A percentile compares a stretch with the other conserved stretches of the same genome.
Conservation (phyloP, 1,140 invertebrate genomes). For the Helicoverpa armigera region DNA sequence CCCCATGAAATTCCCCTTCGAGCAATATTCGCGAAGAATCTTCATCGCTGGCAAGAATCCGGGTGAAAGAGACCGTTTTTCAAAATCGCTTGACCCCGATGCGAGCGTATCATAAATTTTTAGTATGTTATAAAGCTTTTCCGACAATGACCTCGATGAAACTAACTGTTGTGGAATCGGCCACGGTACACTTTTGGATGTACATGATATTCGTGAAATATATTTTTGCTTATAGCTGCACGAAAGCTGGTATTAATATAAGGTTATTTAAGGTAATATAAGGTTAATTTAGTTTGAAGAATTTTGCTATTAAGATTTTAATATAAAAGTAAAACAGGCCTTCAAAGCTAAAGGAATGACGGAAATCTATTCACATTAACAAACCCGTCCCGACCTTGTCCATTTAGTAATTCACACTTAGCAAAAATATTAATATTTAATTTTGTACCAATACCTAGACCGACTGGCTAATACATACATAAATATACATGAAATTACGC, state of each 20-base stretch:
- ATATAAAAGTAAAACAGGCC: too few species aligned
- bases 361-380: background rate
- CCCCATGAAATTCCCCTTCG: slow-evolving; percentile 44
- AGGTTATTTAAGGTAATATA: too few species aligned
- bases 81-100: slow-evolving; percentile 42
- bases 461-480: background rate
- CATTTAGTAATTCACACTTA: background rate
- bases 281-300: too few species aligned
- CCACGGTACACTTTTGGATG: slow-evolving; percentile 15
- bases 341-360: background rate
- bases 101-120: slow-evolving; percentile 36
- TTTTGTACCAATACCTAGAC: slow-evolving; percentile 15
- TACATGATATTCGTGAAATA: slow-evolving; percentile 31
- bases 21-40: slow-evolving; percentile 18
- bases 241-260: background rate
- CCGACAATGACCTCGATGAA: slow-evolving; percentile 43
- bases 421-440: slow-evolving; percentile 25
- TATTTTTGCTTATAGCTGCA: background rate
- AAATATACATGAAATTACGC: slow-evolving; percentile 19
- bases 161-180: slow-evolving; percentile 18
- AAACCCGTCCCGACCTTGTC: background rate
- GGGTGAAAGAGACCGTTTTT: slow-evolving; percentile 20
- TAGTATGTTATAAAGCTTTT: slow-evolving; percentile 45
- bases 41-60: slow-evolving; percentile 17
- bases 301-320: too few species aligned